A percentile compares a stretch with the other conserved stretches of the same genome.
Conservation (phyloP, 2,113 vertebrate genomes). For the Callipepla californica region DNA sequence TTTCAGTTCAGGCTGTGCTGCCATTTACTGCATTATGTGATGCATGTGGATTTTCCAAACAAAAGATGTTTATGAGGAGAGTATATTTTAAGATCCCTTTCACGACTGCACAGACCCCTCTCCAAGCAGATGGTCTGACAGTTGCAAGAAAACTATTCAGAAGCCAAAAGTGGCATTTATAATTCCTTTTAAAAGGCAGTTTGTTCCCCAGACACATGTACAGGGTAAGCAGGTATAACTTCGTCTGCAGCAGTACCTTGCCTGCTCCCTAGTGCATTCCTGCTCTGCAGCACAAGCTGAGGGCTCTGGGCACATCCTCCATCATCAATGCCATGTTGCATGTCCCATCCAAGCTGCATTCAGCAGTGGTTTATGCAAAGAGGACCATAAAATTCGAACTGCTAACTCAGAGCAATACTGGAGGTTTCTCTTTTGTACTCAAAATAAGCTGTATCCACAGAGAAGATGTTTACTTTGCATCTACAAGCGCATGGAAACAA, state of each 20-base stretch:
- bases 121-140: slow-evolving; percentile 72
- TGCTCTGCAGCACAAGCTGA: too few species aligned
- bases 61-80: slow-evolving; percentile 65
- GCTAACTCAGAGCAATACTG: neutral
- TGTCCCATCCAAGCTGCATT: accelerated
- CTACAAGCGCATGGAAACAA: neutral
- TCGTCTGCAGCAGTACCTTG: neutral
- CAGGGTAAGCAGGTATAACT: slow-evolving; percentile 59
- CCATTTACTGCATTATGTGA: slow-evolving; percentile 60
- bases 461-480: neutral
- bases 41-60: slow-evolving; percentile 70
- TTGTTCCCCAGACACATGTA: slow-evolving; percentile 18
- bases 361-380: neutral
- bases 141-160: slow-evolving; percentile 67
- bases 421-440: neutral
- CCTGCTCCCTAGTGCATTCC: neutral
- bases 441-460: neutral
- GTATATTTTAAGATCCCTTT: slow-evolving; percentile 70
- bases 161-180: slow-evolving; percentile 59
- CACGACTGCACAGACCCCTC: slow-evolving; percentile 56
- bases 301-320: too few species aligned
- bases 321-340: neutral
- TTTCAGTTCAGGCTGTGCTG: slow-evolving; percentile 35
- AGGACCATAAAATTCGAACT: neutral
- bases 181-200: slow-evolving; percentile 33